phyloP scores from a whole-genome alignment of 1,140 invertebrate genomes.

The Aplysia californica region DNA sequence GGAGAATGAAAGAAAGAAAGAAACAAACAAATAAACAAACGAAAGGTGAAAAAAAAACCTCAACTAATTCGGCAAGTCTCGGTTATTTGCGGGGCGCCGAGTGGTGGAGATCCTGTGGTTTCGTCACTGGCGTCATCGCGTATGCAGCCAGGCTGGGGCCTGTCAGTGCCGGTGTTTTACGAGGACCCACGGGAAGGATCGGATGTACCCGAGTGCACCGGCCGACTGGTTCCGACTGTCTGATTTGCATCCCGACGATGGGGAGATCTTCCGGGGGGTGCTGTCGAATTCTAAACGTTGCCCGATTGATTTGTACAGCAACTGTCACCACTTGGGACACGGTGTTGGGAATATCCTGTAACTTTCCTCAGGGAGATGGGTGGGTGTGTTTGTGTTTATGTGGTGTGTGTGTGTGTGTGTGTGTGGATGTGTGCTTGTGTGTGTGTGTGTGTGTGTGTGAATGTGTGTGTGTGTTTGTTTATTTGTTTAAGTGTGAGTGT shows the following conservation, averaged over 20 bases:
- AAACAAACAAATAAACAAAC: background rate
- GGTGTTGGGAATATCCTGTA: background rate
- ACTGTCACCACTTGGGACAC: background rate
- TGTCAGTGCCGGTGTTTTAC: background rate
- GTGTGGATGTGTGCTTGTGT: no score
- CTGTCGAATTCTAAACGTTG: background rate
- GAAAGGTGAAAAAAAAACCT: background rate
- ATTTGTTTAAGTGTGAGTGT: background rate
- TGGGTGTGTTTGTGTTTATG: background rate
- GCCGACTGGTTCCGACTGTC: background rate
- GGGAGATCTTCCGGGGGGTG: background rate
- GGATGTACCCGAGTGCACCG: no score
- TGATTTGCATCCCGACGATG: background rate
- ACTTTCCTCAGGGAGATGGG: background rate
- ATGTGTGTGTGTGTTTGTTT: slow-evolving; percentile 19
- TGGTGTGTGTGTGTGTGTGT: no score
- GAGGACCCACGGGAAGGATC: background rate
- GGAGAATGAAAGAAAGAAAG: no score
- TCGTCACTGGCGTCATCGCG: background rate
- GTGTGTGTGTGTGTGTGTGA: slow-evolving; percentile 19
- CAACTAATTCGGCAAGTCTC: background rate
- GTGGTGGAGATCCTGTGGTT: background rate
- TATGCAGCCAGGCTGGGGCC: background rate
- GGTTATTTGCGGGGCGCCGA: background rate
- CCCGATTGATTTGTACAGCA: no score